Percentiles rank a stretch among this genome's conserved stretches.
Conservation (phyloP, 2,113 vertebrate species). For the Dendropsophus ebraccatus region DNA sequence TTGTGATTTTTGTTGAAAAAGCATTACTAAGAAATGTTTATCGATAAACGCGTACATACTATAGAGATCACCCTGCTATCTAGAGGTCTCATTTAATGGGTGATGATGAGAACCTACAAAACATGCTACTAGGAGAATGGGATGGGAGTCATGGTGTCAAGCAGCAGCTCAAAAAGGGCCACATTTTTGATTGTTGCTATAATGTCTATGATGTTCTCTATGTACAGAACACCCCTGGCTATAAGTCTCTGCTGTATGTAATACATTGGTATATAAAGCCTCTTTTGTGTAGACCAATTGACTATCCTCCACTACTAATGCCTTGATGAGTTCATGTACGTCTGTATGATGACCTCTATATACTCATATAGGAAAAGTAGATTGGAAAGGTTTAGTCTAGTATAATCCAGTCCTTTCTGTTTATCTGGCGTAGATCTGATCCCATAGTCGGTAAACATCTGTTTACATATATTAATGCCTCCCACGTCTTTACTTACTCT, state of each 20-base stretch:
- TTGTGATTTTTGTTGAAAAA: too few relatives aligned
- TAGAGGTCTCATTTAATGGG: too few relatives aligned
- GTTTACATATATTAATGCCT: neutral
- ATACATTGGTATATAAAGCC: neutral
- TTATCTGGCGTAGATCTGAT: neutral
- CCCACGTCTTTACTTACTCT: neutral
- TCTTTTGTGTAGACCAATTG: neutral
- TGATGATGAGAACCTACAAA: neutral
- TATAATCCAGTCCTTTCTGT: neutral
- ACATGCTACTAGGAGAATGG: neutral
- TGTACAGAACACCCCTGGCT: too few relatives aligned
- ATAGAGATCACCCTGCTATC: too few relatives aligned
- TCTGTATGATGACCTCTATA: neutral
- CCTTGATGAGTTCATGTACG: neutral
- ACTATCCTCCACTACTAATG: neutral
- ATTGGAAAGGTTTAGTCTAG: neutral
- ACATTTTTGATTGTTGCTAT: neutral
- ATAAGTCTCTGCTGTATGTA: neutral
- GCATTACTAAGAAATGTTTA: too few relatives aligned
- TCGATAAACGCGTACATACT: too few relatives aligned
- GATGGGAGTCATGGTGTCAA: neutral
- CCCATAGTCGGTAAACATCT: neutral
- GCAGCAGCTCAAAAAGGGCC: neutral
- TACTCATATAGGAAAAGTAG: constrained; percentile 7
- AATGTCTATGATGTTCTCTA: neutral